Evolutionary conservation across 2,113 vertebrate species (phyloP).

Genomic region (Chloropsis hardwickii): DNA sequence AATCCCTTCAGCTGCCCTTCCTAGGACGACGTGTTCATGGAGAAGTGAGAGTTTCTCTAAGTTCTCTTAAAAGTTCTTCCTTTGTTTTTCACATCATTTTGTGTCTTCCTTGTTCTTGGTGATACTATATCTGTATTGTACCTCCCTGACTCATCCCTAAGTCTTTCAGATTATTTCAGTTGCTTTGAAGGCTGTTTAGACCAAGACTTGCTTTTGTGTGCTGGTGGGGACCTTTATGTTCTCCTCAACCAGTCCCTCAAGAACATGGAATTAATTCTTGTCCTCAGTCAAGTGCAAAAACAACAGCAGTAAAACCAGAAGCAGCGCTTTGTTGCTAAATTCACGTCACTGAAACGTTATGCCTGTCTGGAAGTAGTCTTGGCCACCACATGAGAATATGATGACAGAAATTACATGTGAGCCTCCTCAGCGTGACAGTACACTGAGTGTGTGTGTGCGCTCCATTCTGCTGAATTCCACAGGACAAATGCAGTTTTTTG

Average conservation of each 20-base stretch:
- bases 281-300: neutral
- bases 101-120: neutral
- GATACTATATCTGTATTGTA: neutral
- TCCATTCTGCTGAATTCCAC: neutral
- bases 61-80: neutral
- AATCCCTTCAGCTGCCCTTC: neutral
- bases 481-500: neutral
- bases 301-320: neutral
- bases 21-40: neutral
- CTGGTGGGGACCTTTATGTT: neutral
- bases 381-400: neutral
- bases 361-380: neutral
- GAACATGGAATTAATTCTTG: neutral
- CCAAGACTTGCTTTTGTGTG: neutral
- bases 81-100: neutral
- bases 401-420: neutral
- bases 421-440: neutral
- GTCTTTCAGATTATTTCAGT: neutral
- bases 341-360: neutral
- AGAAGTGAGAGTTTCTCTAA: neutral
- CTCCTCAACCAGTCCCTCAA: neutral
- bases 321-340: neutral
- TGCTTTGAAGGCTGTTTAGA: neutral
- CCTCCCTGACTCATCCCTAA: neutral
- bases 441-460: neutral